Percentiles rank a stretch among this genome's conserved stretches.
Evolutionary conservation across 92 coral and sea anemone genomes (phyloP).

Genomic region (Anthopleura xanthogrammica): DNA sequence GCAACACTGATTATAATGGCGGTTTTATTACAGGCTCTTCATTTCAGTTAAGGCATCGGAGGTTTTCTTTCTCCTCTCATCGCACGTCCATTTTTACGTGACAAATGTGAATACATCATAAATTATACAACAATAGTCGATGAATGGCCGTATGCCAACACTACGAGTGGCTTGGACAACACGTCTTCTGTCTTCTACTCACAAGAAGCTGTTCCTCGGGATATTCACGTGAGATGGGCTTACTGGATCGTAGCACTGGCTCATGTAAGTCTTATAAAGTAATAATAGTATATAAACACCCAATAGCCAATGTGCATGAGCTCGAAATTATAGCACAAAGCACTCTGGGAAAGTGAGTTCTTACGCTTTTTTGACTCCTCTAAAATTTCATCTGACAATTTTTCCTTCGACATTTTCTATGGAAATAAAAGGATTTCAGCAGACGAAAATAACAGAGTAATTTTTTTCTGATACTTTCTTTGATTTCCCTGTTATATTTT

Average conservation of each 20-base stretch:
- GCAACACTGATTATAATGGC: too few species aligned
- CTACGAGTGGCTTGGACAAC: conserved; percentile 63
- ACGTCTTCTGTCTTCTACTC: conserved; percentile 68
- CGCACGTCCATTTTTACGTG: conserved; percentile 82
- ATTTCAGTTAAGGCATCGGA: conserved; percentile 81
- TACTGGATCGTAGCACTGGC: conserved; percentile 86
- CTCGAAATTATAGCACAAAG: too few species aligned
- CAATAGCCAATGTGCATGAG: too few species aligned
- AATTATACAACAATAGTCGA: conserved; percentile 86
- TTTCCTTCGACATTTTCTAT: too few species aligned
- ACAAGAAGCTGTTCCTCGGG: conserved; percentile 80
- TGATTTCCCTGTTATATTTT: too few species aligned
- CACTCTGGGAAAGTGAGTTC: too few species aligned
- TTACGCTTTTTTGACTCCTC: too few species aligned
- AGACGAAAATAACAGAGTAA: too few species aligned
- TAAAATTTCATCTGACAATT: too few species aligned
- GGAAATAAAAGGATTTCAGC: too few species aligned
- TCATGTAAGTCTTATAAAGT: conserved; percentile 88
- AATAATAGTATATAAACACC: too few species aligned
- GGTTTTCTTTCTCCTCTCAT: conserved; percentile 80
- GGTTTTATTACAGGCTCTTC: conserved; percentile 58
- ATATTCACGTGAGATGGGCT: conserved; percentile 89
- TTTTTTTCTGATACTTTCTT: too few species aligned
- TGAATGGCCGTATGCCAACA: conserved; percentile 91
- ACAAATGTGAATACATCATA: conserved; percentile 70